Conservation (phyloP, 2,113 vertebrate species). For the Dascyllus trimaculatus region DNA sequence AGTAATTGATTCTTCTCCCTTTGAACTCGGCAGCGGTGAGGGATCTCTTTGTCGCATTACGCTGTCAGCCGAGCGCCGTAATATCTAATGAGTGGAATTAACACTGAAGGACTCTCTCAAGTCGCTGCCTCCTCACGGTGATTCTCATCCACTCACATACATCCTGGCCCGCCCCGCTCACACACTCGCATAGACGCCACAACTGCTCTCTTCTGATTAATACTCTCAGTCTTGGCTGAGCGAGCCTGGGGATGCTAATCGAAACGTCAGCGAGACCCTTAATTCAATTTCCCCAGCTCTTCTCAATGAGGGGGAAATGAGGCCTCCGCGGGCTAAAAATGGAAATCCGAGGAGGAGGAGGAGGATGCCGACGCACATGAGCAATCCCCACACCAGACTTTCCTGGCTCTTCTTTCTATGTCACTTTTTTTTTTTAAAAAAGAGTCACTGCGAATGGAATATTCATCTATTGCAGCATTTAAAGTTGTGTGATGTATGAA, state of each 20-base stretch:
- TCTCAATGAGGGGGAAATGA: slow-evolving; percentile 76
- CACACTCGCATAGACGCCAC: slow-evolving; percentile 21
- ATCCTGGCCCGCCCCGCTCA: slow-evolving; percentile 5
- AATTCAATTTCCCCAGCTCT: slow-evolving; percentile 80
- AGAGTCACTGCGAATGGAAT: slow-evolving; percentile 11
- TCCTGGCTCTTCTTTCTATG: slow-evolving; percentile 57
- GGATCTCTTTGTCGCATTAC: slow-evolving; percentile 45
- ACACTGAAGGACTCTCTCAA: slow-evolving; percentile 46
- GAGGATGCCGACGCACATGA: slow-evolving; percentile 67
- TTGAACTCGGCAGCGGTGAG: slow-evolving; percentile 24
- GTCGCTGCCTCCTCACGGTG: slow-evolving; percentile 23
- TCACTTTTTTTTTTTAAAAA: slow-evolving; percentile 27
- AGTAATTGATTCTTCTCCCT: slow-evolving; percentile 50
- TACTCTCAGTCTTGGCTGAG: slow-evolving; percentile 69
- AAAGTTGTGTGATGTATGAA: slow-evolving; percentile 17
- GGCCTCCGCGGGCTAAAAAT: slow-evolving; percentile 77
- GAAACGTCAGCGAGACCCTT: slow-evolving; percentile 78
- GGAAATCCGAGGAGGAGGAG: slow-evolving; percentile 63
- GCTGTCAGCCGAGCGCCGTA: slow-evolving; percentile 46
- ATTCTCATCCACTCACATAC: slow-evolving; percentile 31
- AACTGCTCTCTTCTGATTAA: slow-evolving; percentile 71
- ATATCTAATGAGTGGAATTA: slow-evolving; percentile 70
- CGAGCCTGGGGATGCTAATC: slow-evolving; percentile 75
- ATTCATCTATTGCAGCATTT: slow-evolving; percentile 31
- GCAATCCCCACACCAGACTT: slow-evolving; percentile 66